These are phyloP conservation scores for Orthosia cruda DNA, from an alignment of 2,888 invertebrate genomes.

Conservation along the genomic window DNA sequence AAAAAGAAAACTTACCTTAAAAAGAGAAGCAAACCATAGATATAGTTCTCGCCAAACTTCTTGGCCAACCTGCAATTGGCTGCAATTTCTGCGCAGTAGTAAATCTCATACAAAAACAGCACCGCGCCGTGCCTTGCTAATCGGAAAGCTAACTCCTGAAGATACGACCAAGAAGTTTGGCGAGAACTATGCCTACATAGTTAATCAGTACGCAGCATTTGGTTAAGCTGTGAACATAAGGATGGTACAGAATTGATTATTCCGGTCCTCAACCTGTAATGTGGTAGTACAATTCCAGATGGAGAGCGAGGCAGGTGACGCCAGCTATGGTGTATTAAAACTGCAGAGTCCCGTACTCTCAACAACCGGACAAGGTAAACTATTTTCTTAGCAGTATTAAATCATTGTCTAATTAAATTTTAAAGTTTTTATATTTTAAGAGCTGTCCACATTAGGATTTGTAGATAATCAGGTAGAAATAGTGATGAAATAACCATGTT, in stretches of 20 bases:
- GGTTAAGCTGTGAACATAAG: not conserved
- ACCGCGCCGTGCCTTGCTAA: too few relatives aligned
- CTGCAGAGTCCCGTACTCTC: slow-evolving; percentile 93
- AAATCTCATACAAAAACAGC: too few relatives aligned
- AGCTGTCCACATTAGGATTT: not conserved
- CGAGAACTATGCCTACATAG: too few relatives aligned
- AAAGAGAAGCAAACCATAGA: too few relatives aligned
- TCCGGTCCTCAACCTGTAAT: slow-evolving; percentile 4
- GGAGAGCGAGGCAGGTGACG: slow-evolving; percentile 86
- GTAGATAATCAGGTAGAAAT: not conserved
- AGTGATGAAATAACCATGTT: not conserved
- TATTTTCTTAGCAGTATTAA: not conserved
- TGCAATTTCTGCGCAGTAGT: too few relatives aligned
- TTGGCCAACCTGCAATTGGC: too few relatives aligned
- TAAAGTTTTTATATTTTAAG: not conserved
- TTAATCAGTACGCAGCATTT: too few relatives aligned
- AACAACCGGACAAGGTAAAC: slow-evolving; percentile 78
- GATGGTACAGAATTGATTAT: not conserved
- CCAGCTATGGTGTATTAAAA: slow-evolving; percentile 95
- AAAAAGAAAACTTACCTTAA: too few relatives aligned
- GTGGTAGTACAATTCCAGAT: slow-evolving; percentile 77
- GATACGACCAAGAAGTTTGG: too few relatives aligned
- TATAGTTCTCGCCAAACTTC: too few relatives aligned
- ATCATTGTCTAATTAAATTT: not conserved
- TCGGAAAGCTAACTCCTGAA: too few relatives aligned